These are phyloP conservation scores for Varanus komodoensis DNA, from an alignment of 2,113 vertebrate genomes.

Conservation along the genomic window DNA sequence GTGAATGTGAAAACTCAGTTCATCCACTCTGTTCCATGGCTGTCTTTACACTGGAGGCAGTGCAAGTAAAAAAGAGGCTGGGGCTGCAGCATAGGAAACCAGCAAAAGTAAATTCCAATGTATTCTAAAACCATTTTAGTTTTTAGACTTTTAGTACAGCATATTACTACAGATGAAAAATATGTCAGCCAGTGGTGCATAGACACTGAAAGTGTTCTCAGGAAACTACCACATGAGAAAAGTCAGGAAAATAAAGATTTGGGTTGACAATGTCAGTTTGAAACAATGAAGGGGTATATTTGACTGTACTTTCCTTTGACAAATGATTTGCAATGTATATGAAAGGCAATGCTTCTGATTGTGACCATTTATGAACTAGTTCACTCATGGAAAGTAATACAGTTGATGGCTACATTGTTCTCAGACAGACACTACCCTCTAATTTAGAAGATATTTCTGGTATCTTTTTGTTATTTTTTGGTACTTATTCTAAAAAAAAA, in stretches of 20 bases:
- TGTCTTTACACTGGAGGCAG: background rate
- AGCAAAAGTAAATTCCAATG: conserved; percentile 32
- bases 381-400: conserved; percentile 23
- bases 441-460: background rate
- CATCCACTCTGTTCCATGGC: background rate
- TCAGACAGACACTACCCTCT: background rate
- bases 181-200: conserved; percentile 64
- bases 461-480: background rate
- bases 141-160: conserved; percentile 32
- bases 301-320: background rate
- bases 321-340: background rate
- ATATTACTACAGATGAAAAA: conserved; percentile 35
- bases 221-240: conserved; percentile 46
- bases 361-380: conserved; percentile 6
- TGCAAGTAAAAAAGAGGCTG: background rate
- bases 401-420: background rate
- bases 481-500: rapidly evolving
- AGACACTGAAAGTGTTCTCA: conserved; percentile 68
- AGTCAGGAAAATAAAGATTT: conserved; percentile 48
- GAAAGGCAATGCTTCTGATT: background rate
- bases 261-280: background rate
- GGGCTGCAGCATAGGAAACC: conserved; percentile 8
- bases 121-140: conserved; percentile 31
- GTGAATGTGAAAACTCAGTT: rapidly evolving
- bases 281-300: conserved; percentile 5